These are phyloP conservation scores for Solenopsis invicta DNA, from an alignment of 1,140 invertebrate species.

Conservation along the genomic window DNA sequence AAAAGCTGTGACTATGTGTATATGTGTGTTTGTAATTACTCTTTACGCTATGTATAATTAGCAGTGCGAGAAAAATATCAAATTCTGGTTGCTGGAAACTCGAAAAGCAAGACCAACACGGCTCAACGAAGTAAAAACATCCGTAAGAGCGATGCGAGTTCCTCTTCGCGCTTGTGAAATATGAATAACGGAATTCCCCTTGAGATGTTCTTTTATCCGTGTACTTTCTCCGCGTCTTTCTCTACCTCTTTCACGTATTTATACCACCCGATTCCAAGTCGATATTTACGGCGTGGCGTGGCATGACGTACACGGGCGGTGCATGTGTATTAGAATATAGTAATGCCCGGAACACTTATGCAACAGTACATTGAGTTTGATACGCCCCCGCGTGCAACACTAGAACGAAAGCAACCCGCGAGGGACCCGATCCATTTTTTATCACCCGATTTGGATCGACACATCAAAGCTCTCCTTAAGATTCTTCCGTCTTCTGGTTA, in stretches of 20 bases:
- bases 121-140: not conserved
- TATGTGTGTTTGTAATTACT: not conserved
- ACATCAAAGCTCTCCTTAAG: not conserved
- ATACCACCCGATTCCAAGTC: not conserved
- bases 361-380: not conserved
- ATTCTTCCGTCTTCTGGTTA: not conserved
- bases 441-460: slow-evolving; percentile 12
- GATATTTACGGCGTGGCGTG: slow-evolving; percentile 21
- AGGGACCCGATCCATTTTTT: slow-evolving; percentile 42
- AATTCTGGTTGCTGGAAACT: not conserved
- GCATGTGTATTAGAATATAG: too few relatives aligned
- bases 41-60: not conserved
- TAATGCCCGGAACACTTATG: not conserved
- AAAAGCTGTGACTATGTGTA: not conserved
- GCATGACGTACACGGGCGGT: not conserved
- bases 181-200: slow-evolving; percentile 27
- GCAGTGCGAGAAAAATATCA: not conserved
- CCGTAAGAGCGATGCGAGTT: slow-evolving; percentile 23
- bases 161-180: slow-evolving; percentile 15
- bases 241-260: slow-evolving; percentile 2
- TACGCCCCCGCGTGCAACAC: too few relatives aligned
- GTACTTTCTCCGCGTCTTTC: not conserved
- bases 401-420: not conserved
- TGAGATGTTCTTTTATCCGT: slow-evolving; percentile 29
- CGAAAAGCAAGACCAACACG: not conserved